A percentile compares a stretch with the other conserved stretches of the same genome.
Conservation (phyloP, 2,113 vertebrate species). For the Ciconia maguari region DNA sequence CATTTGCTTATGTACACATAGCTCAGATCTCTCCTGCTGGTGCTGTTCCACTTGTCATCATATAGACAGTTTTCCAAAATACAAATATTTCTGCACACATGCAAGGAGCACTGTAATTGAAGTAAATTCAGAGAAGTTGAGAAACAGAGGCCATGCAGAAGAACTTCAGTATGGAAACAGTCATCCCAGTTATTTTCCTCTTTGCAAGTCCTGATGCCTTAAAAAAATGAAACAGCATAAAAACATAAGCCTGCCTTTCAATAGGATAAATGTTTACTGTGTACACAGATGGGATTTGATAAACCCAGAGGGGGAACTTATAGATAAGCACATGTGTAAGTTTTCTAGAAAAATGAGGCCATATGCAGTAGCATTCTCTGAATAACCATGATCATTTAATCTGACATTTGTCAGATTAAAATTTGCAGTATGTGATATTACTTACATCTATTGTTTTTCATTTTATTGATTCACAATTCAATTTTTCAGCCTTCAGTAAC, state of each 20-base stretch:
- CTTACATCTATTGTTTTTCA: not conserved
- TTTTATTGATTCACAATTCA: not conserved
- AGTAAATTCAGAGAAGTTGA: not conserved
- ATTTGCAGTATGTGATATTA: not conserved
- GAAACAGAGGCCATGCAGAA: not conserved
- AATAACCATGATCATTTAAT: not conserved
- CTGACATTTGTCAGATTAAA: not conserved
- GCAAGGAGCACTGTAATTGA: not conserved
- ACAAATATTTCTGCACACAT: not conserved
- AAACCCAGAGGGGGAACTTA: not conserved
- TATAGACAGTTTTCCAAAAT: not conserved
- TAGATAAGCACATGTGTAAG: not conserved
- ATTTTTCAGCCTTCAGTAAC: not conserved
- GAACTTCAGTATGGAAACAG: not conserved
- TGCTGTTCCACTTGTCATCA: not conserved
- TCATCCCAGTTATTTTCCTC: not conserved
- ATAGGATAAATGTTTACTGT: not conserved
- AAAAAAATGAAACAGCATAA: not conserved
- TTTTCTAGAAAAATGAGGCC: not conserved
- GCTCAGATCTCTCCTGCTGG: not conserved
- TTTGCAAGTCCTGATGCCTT: not conserved
- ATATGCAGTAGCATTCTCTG: not conserved
- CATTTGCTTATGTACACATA: not conserved
- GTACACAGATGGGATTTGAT: not conserved
- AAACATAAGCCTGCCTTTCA: not conserved